A percentile compares a stretch with the other conserved stretches of the same genome.
Evolutionary conservation across 2,113 vertebrate genomes (phyloP).

Genomic region (Plecotus auritus): DNA sequence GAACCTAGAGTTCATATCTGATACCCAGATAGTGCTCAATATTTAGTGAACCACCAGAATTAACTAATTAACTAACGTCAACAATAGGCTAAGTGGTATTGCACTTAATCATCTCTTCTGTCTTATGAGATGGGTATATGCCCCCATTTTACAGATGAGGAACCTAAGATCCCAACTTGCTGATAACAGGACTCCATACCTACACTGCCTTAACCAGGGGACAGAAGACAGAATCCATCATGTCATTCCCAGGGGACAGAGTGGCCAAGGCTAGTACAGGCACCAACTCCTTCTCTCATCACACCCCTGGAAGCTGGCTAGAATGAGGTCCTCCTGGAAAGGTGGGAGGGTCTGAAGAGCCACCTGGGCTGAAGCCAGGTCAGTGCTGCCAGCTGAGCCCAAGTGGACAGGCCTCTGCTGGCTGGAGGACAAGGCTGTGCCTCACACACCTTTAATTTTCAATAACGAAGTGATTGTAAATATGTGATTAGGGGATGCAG

Average conservation of each 20-base stretch:
- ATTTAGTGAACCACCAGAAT: not conserved
- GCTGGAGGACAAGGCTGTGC: not conserved
- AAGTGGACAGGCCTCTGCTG: not conserved
- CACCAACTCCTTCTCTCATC: not conserved
- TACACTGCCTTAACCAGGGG: not conserved
- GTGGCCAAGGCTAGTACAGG: not conserved
- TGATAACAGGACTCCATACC: not conserved
- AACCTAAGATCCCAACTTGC: not conserved
- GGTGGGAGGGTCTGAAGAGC: not conserved
- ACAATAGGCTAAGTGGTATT: not conserved
- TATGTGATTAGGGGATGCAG: conserved; percentile 27
- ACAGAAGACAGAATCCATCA: not conserved
- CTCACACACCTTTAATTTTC: conserved; percentile 51
- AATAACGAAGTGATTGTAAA: conserved; percentile 24
- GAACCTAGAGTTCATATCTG: not conserved
- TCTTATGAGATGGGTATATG: not conserved
- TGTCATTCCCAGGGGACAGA: not conserved
- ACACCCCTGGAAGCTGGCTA: not conserved
- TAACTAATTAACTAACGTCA: not conserved
- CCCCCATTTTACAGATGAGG: not conserved
- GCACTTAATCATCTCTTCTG: not conserved
- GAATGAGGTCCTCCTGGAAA: not conserved
- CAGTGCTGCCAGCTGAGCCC: not conserved
- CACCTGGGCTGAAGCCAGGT: not conserved
- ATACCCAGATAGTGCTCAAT: not conserved